These are phyloP conservation scores for Himalopsyche tibetana DNA, from an alignment of 2,888 invertebrate species.

Conservation along the genomic window DNA sequence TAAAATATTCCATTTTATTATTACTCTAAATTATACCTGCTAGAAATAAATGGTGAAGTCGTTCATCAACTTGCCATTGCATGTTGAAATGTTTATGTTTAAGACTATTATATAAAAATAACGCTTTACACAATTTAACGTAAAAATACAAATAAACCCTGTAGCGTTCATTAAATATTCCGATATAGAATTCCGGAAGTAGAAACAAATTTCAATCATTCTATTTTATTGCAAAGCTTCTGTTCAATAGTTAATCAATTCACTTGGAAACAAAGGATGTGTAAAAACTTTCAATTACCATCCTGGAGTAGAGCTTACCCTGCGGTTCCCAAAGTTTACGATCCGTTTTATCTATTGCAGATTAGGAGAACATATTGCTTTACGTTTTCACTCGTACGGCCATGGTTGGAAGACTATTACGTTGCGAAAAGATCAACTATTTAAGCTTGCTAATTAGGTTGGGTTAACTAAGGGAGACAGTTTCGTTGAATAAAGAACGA, in stretches of 20 bases:
- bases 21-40: too few relatives aligned
- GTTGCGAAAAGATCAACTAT: neutral
- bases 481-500: neutral
- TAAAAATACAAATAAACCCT: too few relatives aligned
- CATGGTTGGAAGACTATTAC: neutral
- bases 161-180: too few relatives aligned
- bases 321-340: slow-evolving; percentile 19
- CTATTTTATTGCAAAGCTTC: neutral
- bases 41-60: too few relatives aligned
- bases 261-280: neutral
- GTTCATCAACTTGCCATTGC: too few relatives aligned
- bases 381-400: neutral
- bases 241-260: neutral
- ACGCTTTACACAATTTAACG: too few relatives aligned
- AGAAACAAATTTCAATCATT: neutral
- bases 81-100: too few relatives aligned
- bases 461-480: neutral
- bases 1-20: too few relatives aligned
- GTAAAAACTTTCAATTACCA: slow-evolving; percentile 16
- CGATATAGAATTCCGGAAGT: neutral
- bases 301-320: neutral
- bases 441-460: slow-evolving; percentile 15
- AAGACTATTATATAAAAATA: too few relatives aligned
- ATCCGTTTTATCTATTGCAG: slow-evolving; percentile 24
- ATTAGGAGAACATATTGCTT: slow-evolving; percentile 8